A percentile compares a stretch with the other conserved stretches of the same genome.
Conservation (phyloP, 2,113 vertebrate genomes). For the Rhabdomys dilectus region DNA sequence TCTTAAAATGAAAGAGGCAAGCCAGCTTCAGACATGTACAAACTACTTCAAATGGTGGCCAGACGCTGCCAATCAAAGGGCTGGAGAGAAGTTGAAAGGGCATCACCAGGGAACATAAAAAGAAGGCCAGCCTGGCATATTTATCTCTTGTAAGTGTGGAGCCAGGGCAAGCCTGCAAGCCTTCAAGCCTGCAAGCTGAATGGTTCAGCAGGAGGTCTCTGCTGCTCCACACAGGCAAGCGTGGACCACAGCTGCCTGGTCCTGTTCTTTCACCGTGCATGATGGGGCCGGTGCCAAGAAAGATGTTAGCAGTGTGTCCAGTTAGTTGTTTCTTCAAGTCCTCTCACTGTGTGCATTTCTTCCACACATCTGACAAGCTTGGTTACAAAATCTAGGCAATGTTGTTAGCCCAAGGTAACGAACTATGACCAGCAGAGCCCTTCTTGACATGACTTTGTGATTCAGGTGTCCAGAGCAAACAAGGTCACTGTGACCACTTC, state of each 20-base stretch:
- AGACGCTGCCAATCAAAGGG: constrained; percentile 39
- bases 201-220: not conserved
- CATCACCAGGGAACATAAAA: not conserved
- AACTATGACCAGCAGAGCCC: not conserved
- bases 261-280: not conserved
- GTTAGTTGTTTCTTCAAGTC: not conserved
- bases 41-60: constrained; percentile 43
- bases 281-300: not conserved
- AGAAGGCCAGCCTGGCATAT: not conserved
- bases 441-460: not conserved
- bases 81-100: constrained; percentile 23
- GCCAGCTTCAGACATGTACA: constrained; percentile 5
- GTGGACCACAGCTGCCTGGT: not conserved
- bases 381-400: not conserved
- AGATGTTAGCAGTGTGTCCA: not conserved
- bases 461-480: not conserved
- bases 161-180: not conserved
- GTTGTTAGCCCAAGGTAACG: not conserved
- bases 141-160: not conserved
- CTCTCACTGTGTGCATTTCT: not conserved
- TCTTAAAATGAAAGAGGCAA: not conserved
- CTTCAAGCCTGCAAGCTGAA: not conserved
- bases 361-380: not conserved
- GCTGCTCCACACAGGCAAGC: not conserved
- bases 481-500: not conserved